Conservation (phyloP, 2,888 invertebrate species). For the Scelioninae gen. 1 region DNA sequence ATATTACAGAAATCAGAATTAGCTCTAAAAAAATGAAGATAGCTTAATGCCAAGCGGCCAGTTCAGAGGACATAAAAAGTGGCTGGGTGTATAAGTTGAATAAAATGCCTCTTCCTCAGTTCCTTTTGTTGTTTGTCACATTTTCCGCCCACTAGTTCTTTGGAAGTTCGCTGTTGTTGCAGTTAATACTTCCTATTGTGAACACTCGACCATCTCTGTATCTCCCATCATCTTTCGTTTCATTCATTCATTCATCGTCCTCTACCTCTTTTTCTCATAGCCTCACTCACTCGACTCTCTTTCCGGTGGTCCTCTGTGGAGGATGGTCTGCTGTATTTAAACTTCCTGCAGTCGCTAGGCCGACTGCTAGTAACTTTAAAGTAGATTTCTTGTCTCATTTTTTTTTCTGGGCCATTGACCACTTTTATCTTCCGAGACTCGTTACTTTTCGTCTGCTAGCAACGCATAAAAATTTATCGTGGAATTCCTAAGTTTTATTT, state of each 20-base stretch:
- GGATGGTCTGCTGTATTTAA: constrained; percentile 62
- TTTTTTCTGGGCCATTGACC: constrained; percentile 37
- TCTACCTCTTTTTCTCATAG: constrained; percentile 12
- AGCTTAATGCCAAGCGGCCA: constrained; percentile 10
- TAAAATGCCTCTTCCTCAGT: constrained; percentile 38
- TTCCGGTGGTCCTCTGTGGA: constrained; percentile 32
- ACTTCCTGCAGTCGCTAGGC: constrained; percentile 42
- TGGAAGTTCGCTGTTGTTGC: constrained; percentile 54
- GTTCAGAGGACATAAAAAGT: constrained; percentile 27
- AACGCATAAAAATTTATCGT: constrained; percentile 13
- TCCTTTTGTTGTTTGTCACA: constrained; percentile 47
- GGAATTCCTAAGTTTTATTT: constrained; percentile 8
- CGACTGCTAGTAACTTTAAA: constrained; percentile 39
- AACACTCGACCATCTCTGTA: constrained; percentile 53
- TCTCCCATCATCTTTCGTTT: constrained; percentile 47
- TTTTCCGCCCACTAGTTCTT: constrained; percentile 59
- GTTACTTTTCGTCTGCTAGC: not conserved
- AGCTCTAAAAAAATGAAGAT: constrained; percentile 20
- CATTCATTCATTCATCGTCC: constrained; percentile 47
- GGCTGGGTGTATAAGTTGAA: constrained; percentile 33
- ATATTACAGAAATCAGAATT: constrained; percentile 17
- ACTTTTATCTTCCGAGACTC: constrained; percentile 18
- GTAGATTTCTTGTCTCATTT: constrained; percentile 25
- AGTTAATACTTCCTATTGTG: constrained; percentile 63
- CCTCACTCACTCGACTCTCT: constrained; percentile 31